These are phyloP conservation scores for Arrhamphus sclerolepis DNA, from an alignment of 2,797 vertebrate genomes.

Conservation along the genomic window DNA sequence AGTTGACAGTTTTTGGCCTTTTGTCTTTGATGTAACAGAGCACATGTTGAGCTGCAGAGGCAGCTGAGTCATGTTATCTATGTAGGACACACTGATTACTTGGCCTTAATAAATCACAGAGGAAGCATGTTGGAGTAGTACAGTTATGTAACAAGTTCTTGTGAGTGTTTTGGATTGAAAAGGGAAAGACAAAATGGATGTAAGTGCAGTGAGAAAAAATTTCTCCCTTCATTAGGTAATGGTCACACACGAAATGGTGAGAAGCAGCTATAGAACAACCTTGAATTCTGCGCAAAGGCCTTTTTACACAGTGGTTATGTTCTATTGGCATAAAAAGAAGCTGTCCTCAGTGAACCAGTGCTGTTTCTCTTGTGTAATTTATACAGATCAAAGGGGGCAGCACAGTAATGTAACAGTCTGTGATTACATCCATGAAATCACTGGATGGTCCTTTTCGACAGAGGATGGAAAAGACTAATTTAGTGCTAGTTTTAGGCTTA, in stretches of 20 bases:
- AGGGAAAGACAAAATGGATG: conserved; percentile 57
- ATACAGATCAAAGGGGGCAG: too few relatives aligned
- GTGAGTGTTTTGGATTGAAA: conserved; percentile 65
- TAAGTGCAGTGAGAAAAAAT: conserved; percentile 51
- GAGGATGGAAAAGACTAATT: too few relatives aligned
- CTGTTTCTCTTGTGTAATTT: too few relatives aligned
- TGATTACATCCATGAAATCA: too few relatives aligned
- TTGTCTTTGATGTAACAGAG: conserved; percentile 13
- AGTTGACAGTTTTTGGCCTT: neutral
- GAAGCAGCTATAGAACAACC: conserved; percentile 14
- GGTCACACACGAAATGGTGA: conserved; percentile 23
- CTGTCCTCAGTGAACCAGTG: too few relatives aligned
- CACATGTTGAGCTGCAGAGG: conserved; percentile 37
- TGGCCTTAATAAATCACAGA: conserved; percentile 71
- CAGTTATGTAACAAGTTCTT: conserved; percentile 79
- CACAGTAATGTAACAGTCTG: too few relatives aligned
- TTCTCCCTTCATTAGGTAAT: conserved; percentile 42
- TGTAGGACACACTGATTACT: conserved; percentile 66
- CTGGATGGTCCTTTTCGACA: too few relatives aligned
- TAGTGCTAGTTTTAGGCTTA: too few relatives aligned
- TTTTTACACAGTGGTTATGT: too few relatives aligned
- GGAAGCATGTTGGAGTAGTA: conserved; percentile 66
- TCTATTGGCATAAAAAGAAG: too few relatives aligned
- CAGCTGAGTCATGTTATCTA: conserved; percentile 69
- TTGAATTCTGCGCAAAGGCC: neutral